Evolutionary conservation across 2,797 vertebrate species (phyloP).

Genomic region (Falco columbarius): DNA sequence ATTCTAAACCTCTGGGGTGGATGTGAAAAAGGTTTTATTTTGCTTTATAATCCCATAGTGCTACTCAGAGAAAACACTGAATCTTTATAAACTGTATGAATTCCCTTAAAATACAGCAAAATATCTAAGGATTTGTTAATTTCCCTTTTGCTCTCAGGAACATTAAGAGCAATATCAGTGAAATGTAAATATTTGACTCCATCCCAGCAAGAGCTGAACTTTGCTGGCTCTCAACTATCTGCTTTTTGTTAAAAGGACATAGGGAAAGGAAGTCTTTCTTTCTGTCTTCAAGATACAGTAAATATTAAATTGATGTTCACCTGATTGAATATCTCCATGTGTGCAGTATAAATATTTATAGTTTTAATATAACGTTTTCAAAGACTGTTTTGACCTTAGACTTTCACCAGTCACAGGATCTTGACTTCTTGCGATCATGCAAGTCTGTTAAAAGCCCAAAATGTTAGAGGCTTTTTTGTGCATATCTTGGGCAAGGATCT

Average conservation of each 20-base stretch:
- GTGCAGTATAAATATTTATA: background rate
- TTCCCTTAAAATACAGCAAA: background rate
- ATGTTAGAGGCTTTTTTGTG: background rate
- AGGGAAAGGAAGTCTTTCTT: background rate
- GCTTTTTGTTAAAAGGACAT: background rate
- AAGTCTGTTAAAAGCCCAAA: background rate
- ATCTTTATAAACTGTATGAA: background rate
- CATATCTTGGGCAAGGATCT: background rate
- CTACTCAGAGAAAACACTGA: background rate
- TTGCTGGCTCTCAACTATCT: background rate
- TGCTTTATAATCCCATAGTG: background rate
- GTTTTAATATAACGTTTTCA: background rate
- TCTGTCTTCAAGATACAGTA: background rate
- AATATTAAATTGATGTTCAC: slow-evolving; percentile 1
- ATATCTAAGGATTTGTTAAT: background rate
- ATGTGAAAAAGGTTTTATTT: background rate
- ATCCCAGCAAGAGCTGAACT: background rate
- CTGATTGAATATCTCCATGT: background rate
- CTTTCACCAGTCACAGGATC: background rate
- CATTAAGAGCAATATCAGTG: background rate
- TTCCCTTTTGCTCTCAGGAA: background rate
- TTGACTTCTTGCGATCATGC: background rate
- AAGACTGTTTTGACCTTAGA: background rate
- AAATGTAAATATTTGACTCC: background rate
- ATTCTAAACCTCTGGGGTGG: background rate